These are phyloP conservation scores for Tetraneura akinire DNA, from an alignment of 1,140 invertebrate species.

Conservation along the genomic window DNA sequence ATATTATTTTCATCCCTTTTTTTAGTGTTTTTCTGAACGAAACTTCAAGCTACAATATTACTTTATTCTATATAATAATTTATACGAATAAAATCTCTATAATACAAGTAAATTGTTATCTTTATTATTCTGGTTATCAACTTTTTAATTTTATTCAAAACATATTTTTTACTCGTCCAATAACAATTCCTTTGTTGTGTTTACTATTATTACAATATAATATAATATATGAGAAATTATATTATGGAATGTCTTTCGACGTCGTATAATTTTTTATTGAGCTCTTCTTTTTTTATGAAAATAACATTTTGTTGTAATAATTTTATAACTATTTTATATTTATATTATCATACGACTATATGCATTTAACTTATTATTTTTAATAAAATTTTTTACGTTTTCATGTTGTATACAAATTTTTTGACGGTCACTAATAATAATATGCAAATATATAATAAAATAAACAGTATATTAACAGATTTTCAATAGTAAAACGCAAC, in stretches of 20 bases:
- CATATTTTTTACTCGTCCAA: not conserved
- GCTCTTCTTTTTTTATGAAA: slow-evolving; percentile 7
- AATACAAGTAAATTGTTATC: not conserved
- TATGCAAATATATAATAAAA: too few relatives aligned
- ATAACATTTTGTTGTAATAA: slow-evolving; percentile 31
- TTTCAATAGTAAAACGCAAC: too few relatives aligned
- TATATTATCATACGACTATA: not conserved
- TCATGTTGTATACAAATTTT: not conserved
- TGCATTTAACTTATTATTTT: not conserved
- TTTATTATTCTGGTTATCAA: not conserved
- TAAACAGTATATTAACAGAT: too few relatives aligned
- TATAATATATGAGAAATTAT: not conserved
- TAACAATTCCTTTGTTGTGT: not conserved
- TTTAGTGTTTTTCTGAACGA: too few relatives aligned
- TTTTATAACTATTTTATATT: slow-evolving; percentile 26
- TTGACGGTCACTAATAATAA: too few relatives aligned
- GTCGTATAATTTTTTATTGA: slow-evolving; percentile 36
- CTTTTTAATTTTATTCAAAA: not conserved
- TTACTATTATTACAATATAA: not conserved
- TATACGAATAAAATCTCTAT: too few relatives aligned
- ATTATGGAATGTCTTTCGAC: not conserved
- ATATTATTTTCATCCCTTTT: too few relatives aligned
- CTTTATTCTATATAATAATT: too few relatives aligned
- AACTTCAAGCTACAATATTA: too few relatives aligned
- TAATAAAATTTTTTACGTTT: slow-evolving; percentile 14